phyloP scores from a whole-genome alignment of 2,888 invertebrate species.

The Baccha elongata region DNA sequence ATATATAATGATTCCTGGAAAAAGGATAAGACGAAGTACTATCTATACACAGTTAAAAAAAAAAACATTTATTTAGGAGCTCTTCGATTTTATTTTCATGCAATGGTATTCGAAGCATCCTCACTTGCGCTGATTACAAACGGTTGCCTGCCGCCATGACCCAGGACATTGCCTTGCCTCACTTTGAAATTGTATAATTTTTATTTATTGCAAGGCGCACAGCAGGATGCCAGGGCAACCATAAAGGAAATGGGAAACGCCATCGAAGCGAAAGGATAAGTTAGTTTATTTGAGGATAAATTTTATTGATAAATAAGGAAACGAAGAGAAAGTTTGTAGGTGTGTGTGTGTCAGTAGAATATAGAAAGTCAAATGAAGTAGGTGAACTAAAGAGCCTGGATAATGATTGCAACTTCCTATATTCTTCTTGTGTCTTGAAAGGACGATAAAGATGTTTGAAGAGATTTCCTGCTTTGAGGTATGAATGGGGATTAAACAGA shows the following conservation, averaged over 20 bases:
- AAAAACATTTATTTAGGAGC: constrained; percentile 44
- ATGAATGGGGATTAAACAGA: constrained; percentile 47
- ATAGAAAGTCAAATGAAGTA: constrained; percentile 33
- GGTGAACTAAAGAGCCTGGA: constrained; percentile 49
- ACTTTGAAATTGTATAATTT: constrained; percentile 64
- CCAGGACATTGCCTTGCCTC: background rate
- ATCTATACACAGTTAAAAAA: background rate
- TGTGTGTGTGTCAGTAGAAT: background rate
- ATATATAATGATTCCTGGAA: background rate
- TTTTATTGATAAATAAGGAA: constrained; percentile 69
- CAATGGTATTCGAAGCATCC: constrained; percentile 33
- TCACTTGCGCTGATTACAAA: constrained; percentile 51
- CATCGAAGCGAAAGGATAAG: constrained; percentile 69
- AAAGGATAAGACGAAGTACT: background rate
- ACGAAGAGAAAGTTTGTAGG: constrained; percentile 2
- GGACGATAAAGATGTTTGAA: constrained; percentile 41
- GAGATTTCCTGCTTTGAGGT: constrained; percentile 48
- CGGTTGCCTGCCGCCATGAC: constrained; percentile 23
- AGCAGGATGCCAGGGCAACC: constrained; percentile 43
- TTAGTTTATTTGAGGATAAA: constrained; percentile 70
- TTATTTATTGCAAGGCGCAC: constrained; percentile 68
- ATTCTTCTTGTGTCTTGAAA: background rate
- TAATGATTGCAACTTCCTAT: constrained; percentile 62
- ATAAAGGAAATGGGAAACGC: constrained; percentile 61
- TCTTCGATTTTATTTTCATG: constrained; percentile 29